These are phyloP conservation scores for Gobio gobio DNA, from an alignment of 2,113 vertebrate species.

Conservation along the genomic window DNA sequence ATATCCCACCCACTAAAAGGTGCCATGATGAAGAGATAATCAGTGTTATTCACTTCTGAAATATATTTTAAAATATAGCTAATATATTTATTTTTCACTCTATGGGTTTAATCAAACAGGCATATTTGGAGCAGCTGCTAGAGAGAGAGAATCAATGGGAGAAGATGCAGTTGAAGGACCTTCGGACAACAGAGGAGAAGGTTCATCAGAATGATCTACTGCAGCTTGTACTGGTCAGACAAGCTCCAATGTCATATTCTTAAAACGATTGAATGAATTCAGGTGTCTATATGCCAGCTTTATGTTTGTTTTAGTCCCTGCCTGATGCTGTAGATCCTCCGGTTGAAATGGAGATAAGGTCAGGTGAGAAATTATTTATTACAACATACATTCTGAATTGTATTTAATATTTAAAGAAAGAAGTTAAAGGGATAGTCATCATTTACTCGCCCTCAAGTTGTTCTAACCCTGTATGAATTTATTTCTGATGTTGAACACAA, in stretches of 20 bases:
- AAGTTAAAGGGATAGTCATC: no score
- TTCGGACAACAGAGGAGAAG: slow-evolving; percentile 77
- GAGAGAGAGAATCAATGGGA: slow-evolving; percentile 76
- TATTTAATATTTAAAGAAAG: neutral
- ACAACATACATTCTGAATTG: neutral
- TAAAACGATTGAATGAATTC: slow-evolving; percentile 9
- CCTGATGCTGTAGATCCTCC: slow-evolving; percentile 67
- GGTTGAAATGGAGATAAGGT: slow-evolving; percentile 50
- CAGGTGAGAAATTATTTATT: slow-evolving; percentile 26
- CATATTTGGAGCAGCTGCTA: slow-evolving; percentile 82
- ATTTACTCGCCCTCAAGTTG: no score
- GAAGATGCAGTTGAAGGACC: slow-evolving; percentile 82
- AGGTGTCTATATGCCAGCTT: slow-evolving; percentile 32
- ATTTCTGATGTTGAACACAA: no score
- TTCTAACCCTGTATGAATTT: no score
- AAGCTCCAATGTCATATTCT: neutral
- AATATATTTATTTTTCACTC: neutral
- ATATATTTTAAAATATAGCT: neutral
- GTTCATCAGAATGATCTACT: slow-evolving; percentile 76
- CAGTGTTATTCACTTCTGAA: neutral
- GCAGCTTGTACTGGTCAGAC: slow-evolving; percentile 74
- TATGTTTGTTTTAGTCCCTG: slow-evolving; percentile 74
- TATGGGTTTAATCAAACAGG: slow-evolving; percentile 65
- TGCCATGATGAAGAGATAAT: no score
- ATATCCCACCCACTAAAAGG: no score